Evolutionary conservation across 2,888 invertebrate species (phyloP), one percentile per base, ranked within the genome.

Genomic region (Sesamia inferens): DNA sequence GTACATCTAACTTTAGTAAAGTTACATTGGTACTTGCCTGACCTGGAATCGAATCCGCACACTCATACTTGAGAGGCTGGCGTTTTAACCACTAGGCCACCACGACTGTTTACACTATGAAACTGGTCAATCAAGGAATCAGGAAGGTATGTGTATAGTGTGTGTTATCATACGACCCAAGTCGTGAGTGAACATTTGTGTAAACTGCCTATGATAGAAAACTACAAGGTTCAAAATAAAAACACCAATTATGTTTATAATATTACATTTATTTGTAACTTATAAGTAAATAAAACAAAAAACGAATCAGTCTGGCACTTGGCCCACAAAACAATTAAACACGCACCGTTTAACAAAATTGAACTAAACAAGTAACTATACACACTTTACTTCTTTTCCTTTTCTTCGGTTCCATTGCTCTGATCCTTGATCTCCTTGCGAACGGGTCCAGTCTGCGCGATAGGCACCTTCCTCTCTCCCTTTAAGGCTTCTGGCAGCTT

Each of bases 361-460:
- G 14, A 58, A 63, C 22, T 10, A 55, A 48, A 22, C 31, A 39
- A 47, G 6, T 7, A n/a, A n/a, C n/a, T n/a, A n/a, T 13, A 85
- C 97, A 97, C 10, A 14, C 10, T 31, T 67, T 24, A 74, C 8
- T 64, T 31, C 39, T 42, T 31, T 67, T 24, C 69, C 8, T 64
- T 31, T 44, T 68, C 59, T n/a, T 79, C 79, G 0, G n/a, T 44
- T 22, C 47, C 79, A 0, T 72, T 78, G 58, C 65, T 80, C 47
- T 88, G 84, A 55, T 91, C 91, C 63, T 92, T 92, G 48, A 91
- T 84, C 64, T 92, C 91, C 78, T 92, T 93, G 22, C 92, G 88
- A 0, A 91, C 90, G 0, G 94, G 93, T 0, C 94, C 94, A 0
- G 92, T 92, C 64, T 91, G 91, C 0, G 88, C 64, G 44, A 94